Conservation (phyloP, 2,888 invertebrate species). For the Dorcus parallelipipedus region DNA sequence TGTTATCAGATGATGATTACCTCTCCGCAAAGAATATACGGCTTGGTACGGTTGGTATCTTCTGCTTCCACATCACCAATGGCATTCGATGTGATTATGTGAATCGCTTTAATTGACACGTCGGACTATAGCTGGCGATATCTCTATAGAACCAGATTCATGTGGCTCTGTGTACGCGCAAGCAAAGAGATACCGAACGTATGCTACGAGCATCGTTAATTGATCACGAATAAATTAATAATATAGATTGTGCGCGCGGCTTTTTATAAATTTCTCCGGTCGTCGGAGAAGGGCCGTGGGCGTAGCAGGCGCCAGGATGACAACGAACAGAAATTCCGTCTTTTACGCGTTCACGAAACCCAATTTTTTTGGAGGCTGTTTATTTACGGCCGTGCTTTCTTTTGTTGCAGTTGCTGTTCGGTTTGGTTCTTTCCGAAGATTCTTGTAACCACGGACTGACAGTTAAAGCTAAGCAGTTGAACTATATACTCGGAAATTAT, state of each 20-base stretch:
- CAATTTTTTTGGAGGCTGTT: no score
- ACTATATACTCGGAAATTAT: no score
- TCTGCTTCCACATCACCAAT: slow-evolving; percentile 18
- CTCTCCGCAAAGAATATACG: background rate
- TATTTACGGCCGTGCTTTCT: background rate
- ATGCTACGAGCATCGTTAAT: slow-evolving; percentile 12
- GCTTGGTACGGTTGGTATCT: slow-evolving; percentile 3
- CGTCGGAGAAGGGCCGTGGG: slow-evolving; percentile 11
- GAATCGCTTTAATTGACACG: slow-evolving; percentile 27
- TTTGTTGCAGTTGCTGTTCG: background rate
- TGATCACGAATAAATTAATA: slow-evolving; percentile 19
- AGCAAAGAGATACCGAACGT: background rate
- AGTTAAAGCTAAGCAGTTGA: no score
- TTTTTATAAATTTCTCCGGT: slow-evolving; percentile 6
- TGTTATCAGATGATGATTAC: no score
- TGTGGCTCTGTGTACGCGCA: background rate
- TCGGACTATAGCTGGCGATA: slow-evolving; percentile 15
- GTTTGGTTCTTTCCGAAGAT: no score
- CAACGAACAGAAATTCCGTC: no score
- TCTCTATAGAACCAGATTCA: slow-evolving; percentile 11
- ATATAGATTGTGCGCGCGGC: slow-evolving; percentile 1
- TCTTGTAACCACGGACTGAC: no score
- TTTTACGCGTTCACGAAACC: no score
- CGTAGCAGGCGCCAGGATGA: slow-evolving; percentile 14
- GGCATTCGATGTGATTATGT: slow-evolving; percentile 21